A percentile compares a stretch with the other conserved stretches of the same genome.
These are phyloP conservation scores for Oxygymnocypris stewartii DNA, from an alignment of 2,113 vertebrate genomes.

Conservation along the genomic window DNA sequence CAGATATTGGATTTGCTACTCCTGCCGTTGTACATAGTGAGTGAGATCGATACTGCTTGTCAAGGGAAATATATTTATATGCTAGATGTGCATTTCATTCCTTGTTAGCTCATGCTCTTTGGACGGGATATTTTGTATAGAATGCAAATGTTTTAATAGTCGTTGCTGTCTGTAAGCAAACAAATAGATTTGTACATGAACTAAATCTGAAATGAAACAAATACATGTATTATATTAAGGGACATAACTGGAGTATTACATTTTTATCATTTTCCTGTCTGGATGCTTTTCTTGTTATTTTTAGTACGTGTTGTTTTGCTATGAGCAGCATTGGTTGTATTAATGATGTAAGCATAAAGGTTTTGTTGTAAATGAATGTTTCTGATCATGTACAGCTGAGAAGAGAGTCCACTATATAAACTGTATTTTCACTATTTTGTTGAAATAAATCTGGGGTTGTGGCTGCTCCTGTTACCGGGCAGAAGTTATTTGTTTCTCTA, in stretches of 20 bases:
- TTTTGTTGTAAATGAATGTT: constrained; percentile 73
- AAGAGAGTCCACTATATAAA: constrained; percentile 67
- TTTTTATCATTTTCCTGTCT: constrained; percentile 52
- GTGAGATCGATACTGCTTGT: constrained; percentile 43
- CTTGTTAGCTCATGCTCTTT: constrained; percentile 50
- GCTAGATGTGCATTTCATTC: constrained; percentile 54
- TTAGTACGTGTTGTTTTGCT: constrained; percentile 67
- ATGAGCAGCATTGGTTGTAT: constrained; percentile 60
- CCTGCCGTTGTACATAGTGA: constrained; percentile 54
- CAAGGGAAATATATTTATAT: constrained; percentile 55
- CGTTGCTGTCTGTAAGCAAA: constrained; percentile 54
- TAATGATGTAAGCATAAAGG: constrained; percentile 49
- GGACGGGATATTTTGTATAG: constrained; percentile 60
- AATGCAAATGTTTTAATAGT: constrained; percentile 62
- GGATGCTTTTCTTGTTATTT: constrained; percentile 42
- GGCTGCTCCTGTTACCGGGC: constrained; percentile 59
- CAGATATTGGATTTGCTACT: constrained; percentile 42
- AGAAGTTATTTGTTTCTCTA: constrained; percentile 48
- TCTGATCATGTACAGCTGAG: constrained; percentile 68
- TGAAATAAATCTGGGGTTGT: constrained; percentile 65
- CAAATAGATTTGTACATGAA: constrained; percentile 62
- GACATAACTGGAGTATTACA: constrained; percentile 68
- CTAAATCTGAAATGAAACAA: constrained; percentile 35
- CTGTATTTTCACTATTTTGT: constrained; percentile 77
- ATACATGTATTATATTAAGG: constrained; percentile 53